A percentile compares a stretch with the other conserved stretches of the same genome.
These are phyloP conservation scores for Carterocephalus palaemon DNA, from an alignment of 2,888 invertebrate species.

Conservation along the genomic window DNA sequence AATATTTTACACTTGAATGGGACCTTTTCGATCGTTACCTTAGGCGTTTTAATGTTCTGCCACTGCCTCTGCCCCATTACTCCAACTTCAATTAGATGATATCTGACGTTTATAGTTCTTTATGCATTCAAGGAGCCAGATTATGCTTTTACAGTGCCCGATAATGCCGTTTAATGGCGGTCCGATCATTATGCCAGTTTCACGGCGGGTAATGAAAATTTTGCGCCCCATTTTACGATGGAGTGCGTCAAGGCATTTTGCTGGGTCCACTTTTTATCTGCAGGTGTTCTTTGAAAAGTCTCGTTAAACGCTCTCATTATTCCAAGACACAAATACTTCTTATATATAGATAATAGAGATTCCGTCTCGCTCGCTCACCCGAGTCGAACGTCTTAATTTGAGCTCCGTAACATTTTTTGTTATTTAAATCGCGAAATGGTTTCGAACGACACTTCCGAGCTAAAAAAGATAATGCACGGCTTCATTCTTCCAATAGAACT, in stretches of 20 bases:
- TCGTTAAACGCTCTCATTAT: conserved; percentile 2
- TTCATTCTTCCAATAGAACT: no score
- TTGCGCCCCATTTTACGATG: conserved; percentile 61
- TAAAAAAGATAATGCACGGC: no score
- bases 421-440: no score
- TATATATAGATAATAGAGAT: no score
- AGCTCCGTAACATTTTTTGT: no score
- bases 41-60: conserved; percentile 62
- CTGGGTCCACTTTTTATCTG: conserved; percentile 36
- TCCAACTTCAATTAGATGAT: conserved; percentile 74
- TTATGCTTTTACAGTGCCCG: conserved; percentile 64
- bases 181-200: conserved; percentile 68
- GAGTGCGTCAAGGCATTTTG: conserved; percentile 40
- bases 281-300: conserved; percentile 41
- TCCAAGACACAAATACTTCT: no score
- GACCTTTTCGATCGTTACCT: conserved; percentile 60
- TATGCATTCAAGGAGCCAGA: conserved; percentile 71
- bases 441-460: no score
- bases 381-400: no score
- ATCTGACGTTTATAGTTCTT: conserved; percentile 77
- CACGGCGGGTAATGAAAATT: conserved; percentile 68
- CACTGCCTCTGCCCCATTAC: conserved; percentile 51
- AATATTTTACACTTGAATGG: conserved; percentile 68
- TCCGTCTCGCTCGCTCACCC: no score
- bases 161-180: conserved; percentile 69